Conservation (phyloP, 2,797 vertebrate genomes). For the Paratrypauchen microcephalus region DNA sequence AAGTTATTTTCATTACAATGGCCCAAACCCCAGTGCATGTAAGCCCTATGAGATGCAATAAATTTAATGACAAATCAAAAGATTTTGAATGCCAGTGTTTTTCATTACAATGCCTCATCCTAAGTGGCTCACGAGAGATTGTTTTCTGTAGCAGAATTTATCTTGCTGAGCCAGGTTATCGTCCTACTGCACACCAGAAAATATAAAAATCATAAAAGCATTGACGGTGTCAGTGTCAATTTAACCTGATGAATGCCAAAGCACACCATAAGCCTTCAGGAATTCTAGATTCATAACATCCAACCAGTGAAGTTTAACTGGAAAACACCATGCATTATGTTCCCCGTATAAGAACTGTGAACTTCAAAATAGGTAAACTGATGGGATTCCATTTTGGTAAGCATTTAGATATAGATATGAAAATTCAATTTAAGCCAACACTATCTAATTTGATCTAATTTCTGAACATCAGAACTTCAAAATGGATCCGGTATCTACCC, state of each 20-base stretch:
- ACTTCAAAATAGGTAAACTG: background rate
- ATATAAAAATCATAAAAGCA: background rate
- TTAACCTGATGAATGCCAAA: too few species aligned
- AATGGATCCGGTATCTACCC: too few species aligned
- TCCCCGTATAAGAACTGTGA: background rate
- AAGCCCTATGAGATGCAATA: conserved; percentile 99
- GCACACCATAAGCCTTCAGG: too few species aligned
- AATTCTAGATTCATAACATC: background rate
- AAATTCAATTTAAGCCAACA: background rate
- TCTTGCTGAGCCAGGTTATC: too few species aligned
- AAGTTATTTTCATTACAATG: conserved; percentile 85
- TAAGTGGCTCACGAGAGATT: too few species aligned
- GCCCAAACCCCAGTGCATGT: conserved; percentile 89
- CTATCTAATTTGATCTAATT: background rate
- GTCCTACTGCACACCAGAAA: background rate
- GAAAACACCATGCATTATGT: background rate
- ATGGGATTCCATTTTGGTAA: background rate
- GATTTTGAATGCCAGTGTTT: background rate
- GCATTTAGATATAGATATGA: background rate
- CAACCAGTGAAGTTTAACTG: background rate
- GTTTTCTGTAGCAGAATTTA: too few species aligned
- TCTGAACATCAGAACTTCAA: background rate
- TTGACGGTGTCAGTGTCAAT: background rate
- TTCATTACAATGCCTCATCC: too few species aligned
- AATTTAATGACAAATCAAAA: conserved; percentile 89